Evolutionary conservation across 2,888 invertebrate genomes (phyloP).

Genomic region (Pterostichus niger): DNA sequence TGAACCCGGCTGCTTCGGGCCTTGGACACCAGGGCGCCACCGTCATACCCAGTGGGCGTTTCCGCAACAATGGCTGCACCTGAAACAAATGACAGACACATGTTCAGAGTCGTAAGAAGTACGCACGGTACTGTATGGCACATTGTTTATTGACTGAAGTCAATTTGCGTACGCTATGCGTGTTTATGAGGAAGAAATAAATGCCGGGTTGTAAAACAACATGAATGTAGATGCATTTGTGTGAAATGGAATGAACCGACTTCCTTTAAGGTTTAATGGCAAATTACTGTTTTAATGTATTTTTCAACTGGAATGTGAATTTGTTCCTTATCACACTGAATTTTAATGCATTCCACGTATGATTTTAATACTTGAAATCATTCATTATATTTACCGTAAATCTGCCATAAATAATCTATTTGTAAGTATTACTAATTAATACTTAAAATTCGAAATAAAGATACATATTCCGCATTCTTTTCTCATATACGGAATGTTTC

Average conservation of each 20-base stretch:
- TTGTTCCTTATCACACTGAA: neutral
- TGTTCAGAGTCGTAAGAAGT: constrained; percentile 32
- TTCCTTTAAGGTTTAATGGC: neutral
- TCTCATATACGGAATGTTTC: too few species aligned
- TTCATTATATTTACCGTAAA: too few species aligned
- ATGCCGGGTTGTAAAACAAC: constrained; percentile 21
- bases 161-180: too few species aligned
- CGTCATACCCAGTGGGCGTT: constrained; percentile 39
- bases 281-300: constrained; percentile 17
- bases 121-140: neutral
- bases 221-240: constrained; percentile 6
- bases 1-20: constrained; percentile 39
- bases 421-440: too few species aligned
- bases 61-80: constrained; percentile 50
- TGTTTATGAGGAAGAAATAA: constrained; percentile 9
- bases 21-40: constrained; percentile 58
- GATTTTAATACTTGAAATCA: too few species aligned
- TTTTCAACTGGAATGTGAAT: neutral
- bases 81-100: constrained; percentile 60
- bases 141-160: neutral
- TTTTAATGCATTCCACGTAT: neutral
- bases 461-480: too few species aligned
- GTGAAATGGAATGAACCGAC: neutral
- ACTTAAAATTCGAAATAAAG: too few species aligned
- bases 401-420: too few species aligned